Base-by-base conservation (phyloP, 2,797 vertebrate genomes). In the Micrastur ruficollis region DNA sequence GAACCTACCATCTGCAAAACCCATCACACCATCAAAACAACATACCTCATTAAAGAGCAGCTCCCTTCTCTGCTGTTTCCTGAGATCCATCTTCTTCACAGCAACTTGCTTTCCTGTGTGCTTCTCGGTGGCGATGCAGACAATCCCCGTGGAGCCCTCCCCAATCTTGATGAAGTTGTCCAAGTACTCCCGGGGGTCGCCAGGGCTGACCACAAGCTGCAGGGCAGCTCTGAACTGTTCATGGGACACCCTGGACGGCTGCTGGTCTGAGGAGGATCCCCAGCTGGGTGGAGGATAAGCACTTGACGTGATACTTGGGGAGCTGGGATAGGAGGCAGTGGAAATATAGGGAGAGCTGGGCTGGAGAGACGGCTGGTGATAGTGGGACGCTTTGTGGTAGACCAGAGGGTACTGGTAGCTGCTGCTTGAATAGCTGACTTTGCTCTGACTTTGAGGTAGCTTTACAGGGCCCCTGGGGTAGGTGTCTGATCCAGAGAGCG, bases 71-170 rank as follows among this genome's bases (percentile, higher is more conserved):
- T 99, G 99, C 94, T 99, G 99, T 91, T 99, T 99, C 89, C 99
- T 98, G 91, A 99, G 99, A 98, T 99, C 99, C 99, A 99, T 99
- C 98, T 99, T 99, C 98, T 99, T 99, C 91, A 99, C 99, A 0
- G 99, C 99, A 2, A 99, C 99, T 97, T 99, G 99, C 96, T 99
- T 99, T 46, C 99, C 99, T 0, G 99, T 99, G 98, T 99, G 99
- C 97, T 99, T 99, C 97, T 99, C 99, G 0, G 99, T 99, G 94
- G 99, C 99, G 8, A 99, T 99, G 98, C 99, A 99, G 74, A 99
- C 99, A 2, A 99, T 99, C 14, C 99, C 99, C 0, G 99, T 99
- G 74, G 99, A 99, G 89, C 99, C 99, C 98, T 99, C 99, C 22
- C 99, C 99, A 0, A 99, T 99, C 98, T 99, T 99, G 91, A 99